A percentile compares a stretch with the other conserved stretches of the same genome.
Conservation (phyloP, 2,888 invertebrate species). For the Stenodema calcarata region DNA sequence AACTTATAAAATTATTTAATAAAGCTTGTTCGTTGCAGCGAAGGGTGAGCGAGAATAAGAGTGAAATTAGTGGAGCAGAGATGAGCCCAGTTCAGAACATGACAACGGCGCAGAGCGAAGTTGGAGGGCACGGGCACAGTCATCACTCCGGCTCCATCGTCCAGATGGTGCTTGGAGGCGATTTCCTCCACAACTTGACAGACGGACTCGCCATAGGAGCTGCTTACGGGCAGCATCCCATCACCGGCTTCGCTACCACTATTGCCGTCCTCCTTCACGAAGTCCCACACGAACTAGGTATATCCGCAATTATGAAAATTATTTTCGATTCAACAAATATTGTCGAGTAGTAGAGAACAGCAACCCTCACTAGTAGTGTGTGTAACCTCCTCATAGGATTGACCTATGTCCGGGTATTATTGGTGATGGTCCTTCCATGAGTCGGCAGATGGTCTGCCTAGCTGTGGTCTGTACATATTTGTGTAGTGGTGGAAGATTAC, state of each 20-base stretch:
- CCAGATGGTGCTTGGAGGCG: slow-evolving; percentile 77
- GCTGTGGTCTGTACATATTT: no score
- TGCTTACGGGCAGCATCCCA: slow-evolving; percentile 74
- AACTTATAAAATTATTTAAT: no score
- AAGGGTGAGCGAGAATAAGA: no score
- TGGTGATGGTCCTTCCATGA: no score
- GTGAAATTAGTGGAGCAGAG: not conserved
- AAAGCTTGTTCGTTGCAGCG: no score
- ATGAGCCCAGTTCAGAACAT: not conserved
- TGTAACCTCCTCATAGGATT: no score
- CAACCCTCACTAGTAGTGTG: no score
- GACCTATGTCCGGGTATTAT: no score
- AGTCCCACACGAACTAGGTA: slow-evolving; percentile 76
- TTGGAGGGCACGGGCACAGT: slow-evolving; percentile 16
- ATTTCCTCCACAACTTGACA: slow-evolving; percentile 79
- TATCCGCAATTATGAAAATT: not conserved
- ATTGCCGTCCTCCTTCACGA: slow-evolving; percentile 82
- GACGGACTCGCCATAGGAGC: slow-evolving; percentile 82
- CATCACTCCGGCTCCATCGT: slow-evolving; percentile 33
- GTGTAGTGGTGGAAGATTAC: no score
- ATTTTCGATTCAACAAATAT: not conserved
- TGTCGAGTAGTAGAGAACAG: no score
- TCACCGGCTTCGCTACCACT: slow-evolving; percentile 78
- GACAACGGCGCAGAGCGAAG: not conserved
- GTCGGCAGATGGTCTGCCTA: no score